These are phyloP conservation scores for Drosophila biarmipes DNA, from an alignment of 1,140 invertebrate genomes.

Conservation along the genomic window DNA sequence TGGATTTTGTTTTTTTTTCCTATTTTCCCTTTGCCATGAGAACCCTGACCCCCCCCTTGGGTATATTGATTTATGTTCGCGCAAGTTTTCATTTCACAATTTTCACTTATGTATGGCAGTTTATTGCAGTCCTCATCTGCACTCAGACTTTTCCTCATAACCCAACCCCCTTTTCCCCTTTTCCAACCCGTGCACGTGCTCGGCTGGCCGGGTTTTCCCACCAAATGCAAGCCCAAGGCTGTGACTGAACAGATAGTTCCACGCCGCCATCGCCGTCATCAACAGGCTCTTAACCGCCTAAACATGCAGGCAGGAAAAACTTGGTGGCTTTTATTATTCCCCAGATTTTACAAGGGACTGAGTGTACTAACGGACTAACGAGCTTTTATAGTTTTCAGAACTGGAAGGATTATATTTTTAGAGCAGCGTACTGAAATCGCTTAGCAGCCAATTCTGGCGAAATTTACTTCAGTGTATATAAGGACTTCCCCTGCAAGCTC, in stretches of 20 bases:
- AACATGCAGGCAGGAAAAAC: slow-evolving; percentile 19
- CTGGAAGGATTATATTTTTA: no score
- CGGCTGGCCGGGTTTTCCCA: slow-evolving; percentile 19
- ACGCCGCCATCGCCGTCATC: slow-evolving; percentile 45
- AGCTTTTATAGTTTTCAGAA: no score
- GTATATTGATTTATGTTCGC: slow-evolving; percentile 75
- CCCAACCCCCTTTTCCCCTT: not conserved
- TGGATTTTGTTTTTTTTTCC: not conserved
- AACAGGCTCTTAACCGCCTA: slow-evolving; percentile 64
- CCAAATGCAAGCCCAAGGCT: slow-evolving; percentile 67
- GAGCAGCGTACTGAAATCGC: no score
- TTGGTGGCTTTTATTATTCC: not conserved
- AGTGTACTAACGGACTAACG: no score
- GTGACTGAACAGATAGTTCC: slow-evolving; percentile 34
- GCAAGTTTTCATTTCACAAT: slow-evolving; percentile 66
- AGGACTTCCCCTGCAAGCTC: no score
- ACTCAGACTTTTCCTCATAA: slow-evolving; percentile 19
- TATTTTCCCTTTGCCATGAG: not conserved
- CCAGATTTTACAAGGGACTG: not conserved
- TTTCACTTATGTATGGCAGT: slow-evolving; percentile 55
- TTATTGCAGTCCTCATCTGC: slow-evolving; percentile 58
- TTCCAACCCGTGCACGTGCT: not conserved
- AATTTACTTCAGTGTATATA: no score
- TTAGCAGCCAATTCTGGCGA: no score
- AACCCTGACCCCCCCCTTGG: slow-evolving; percentile 21